These are phyloP conservation scores for Heterocephalus glaber DNA, from an alignment of 2,113 vertebrate genomes.

Conservation along the genomic window DNA sequence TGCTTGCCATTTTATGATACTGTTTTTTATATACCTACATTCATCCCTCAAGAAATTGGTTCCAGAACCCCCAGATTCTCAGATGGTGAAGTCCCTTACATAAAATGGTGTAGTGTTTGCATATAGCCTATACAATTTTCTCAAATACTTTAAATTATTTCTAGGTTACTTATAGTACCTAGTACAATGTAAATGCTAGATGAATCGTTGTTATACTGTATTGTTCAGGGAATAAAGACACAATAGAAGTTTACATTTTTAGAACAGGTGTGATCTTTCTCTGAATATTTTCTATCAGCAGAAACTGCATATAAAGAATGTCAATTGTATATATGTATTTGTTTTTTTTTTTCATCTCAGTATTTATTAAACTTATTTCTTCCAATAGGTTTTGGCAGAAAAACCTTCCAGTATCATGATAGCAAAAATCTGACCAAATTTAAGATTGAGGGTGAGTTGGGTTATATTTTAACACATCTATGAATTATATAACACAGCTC, in stretches of 20 bases:
- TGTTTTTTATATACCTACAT: slow-evolving; percentile 14
- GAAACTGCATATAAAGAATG: background rate
- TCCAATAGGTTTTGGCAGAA: background rate
- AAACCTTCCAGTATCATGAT: slow-evolving; percentile 18
- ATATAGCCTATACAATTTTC: background rate
- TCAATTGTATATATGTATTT: background rate
- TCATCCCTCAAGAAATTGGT: background rate
- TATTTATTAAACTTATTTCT: slow-evolving; percentile 42
- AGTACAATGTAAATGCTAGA: background rate
- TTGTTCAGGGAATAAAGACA: background rate
- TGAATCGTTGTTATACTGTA: background rate
- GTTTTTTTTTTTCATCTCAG: background rate
- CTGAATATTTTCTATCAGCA: background rate
- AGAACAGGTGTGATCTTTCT: background rate
- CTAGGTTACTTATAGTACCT: background rate
- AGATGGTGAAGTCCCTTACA: background rate
- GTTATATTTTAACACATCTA: slow-evolving; percentile 40
- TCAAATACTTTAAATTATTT: background rate
- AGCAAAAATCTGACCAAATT: slow-evolving; percentile 48
- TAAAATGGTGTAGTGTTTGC: background rate
- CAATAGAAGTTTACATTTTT: background rate
- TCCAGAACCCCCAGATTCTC: background rate
- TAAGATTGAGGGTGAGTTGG: slow-evolving; percentile 16
- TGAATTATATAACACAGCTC: slow-evolving; percentile 10
- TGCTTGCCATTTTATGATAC: slow-evolving; percentile 40